These are phyloP conservation scores for Andricus curvator DNA, from an alignment of 2,888 invertebrate genomes.

Conservation along the genomic window DNA sequence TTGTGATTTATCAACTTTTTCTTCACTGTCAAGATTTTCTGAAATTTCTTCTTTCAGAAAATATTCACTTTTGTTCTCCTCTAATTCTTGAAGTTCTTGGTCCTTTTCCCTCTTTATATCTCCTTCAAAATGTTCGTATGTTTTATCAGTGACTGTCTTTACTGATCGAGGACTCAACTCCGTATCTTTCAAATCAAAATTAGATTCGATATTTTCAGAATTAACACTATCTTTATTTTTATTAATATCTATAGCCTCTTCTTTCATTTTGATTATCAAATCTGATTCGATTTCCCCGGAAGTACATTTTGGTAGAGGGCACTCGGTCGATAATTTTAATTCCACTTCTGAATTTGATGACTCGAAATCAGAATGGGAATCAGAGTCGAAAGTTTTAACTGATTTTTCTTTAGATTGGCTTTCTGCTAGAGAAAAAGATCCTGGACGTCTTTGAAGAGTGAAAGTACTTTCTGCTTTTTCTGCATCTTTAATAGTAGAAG, in stretches of 20 bases:
- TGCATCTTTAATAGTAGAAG: not conserved
- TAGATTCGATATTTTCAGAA: not conserved
- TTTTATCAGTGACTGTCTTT: not conserved
- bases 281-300: not conserved
- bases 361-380: conserved; percentile 44
- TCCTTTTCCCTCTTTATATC: not conserved
- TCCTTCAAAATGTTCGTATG: not conserved
- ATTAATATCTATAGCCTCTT: not conserved
- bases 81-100: not conserved
- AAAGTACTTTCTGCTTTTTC: conserved; percentile 39
- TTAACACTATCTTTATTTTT: not conserved
- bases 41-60: not conserved
- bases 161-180: not conserved
- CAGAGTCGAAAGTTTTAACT: conserved; percentile 16
- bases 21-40: conserved; percentile 13
- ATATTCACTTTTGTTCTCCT: not conserved
- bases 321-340: conserved; percentile 23
- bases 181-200: not conserved
- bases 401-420: conserved; percentile 35
- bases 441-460: conserved; percentile 51
- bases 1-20: conserved; percentile 45
- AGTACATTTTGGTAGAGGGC: not conserved
- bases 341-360: conserved; percentile 42
- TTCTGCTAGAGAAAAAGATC: conserved; percentile 45
- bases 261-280: conserved; percentile 5